These are phyloP conservation scores for Microcebus ravelobensis DNA, from an alignment of 2,113 vertebrate species.

Conservation along the genomic window DNA sequence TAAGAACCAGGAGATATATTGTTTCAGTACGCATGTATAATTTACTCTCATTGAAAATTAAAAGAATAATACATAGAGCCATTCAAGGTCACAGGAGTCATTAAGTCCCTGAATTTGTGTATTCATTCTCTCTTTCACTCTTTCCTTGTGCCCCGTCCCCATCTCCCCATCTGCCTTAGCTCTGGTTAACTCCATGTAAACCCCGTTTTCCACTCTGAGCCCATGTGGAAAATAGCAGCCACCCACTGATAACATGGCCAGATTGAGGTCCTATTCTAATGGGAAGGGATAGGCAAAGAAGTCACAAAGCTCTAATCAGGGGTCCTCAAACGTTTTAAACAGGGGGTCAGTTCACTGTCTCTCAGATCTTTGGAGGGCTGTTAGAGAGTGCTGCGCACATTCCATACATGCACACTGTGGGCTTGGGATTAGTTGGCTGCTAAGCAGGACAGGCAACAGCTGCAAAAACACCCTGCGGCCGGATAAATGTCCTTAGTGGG, in stretches of 20 bases:
- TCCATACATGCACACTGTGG: no score
- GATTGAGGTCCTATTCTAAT: background rate
- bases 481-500: no score
- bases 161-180: no score
- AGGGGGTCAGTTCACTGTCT: no score
- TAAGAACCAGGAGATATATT: background rate
- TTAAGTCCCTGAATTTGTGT: background rate
- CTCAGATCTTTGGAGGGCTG: no score
- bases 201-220: background rate
- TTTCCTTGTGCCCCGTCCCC: background rate
- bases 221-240: background rate
- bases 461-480: no score
- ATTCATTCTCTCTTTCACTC: background rate
- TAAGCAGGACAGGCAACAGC: no score
- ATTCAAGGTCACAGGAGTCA: background rate
- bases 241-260: background rate
- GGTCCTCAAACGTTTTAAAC: no score
- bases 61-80: background rate
- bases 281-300: background rate
- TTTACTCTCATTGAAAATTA: background rate
- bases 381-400: no score
- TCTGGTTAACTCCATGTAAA: background rate
- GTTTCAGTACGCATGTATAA: background rate
- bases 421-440: no score
- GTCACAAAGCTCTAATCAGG: background rate